Evolutionary conservation across 2,888 invertebrate species (phyloP), one percentile per base, ranked within the genome.

Genomic region (Lochmaea crataegi): DNA sequence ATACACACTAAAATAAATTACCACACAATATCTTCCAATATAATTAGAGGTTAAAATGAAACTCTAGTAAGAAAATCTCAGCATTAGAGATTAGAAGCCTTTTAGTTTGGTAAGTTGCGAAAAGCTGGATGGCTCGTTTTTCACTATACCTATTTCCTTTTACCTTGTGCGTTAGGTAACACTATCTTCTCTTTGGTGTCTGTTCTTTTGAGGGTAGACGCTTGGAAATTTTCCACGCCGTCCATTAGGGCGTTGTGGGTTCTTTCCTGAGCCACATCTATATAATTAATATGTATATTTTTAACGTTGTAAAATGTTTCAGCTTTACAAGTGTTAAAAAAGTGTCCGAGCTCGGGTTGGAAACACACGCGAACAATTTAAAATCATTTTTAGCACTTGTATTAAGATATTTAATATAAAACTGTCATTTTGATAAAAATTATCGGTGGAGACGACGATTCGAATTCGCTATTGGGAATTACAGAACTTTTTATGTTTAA

Each of bases 81-180:
- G 68, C 68, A 45, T 68, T 68, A 68, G 60, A 68, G 60, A 68
- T 68, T 68, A 70, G 68, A 73, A 68, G 73, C 68, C 65, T 16
- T 68, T 68, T 68, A 48, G 60, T 48, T 53, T 68, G n/a, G 60
- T 51, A 38, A 68, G 48, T 51, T 16, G 66, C 66, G 60, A 26
- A 7, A 68, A 68, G 60, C 60, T 38, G 4, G 48, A 14, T 38
- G 11, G 16, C 61, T 42, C 42, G 18, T 38, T 61, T 48, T 61
- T 41, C 68, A 48, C 48, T 45, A 65, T 58, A 58, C 65, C 56
- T 66, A 63, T 74, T 64, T 45, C 53, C 64, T 71, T 78, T 84
- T 85, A 95, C 95, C 94, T 93, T 94, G 90, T 83, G 94, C 94
- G 83, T 94, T 94, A 73, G 95, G 96, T 83, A 96, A 91, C 79